These are phyloP conservation scores for Anolis apletophallus DNA, from an alignment of 2,797 vertebrate species.

Conservation along the genomic window DNA sequence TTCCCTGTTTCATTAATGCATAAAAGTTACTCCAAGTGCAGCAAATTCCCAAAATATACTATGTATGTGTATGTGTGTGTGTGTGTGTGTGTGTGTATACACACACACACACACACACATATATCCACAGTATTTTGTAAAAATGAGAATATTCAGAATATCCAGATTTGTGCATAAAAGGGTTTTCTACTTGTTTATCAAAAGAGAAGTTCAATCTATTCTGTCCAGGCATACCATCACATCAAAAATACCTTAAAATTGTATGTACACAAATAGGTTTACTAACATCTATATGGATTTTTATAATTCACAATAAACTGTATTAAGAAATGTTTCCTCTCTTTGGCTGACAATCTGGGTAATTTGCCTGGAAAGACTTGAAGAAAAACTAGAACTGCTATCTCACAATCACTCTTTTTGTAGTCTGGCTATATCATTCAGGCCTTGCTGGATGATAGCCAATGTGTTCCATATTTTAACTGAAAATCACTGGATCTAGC, in stretches of 20 bases:
- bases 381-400: not conserved
- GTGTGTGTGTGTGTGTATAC: too few species aligned
- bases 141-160: not conserved
- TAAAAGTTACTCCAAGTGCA: not conserved
- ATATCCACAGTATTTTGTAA: not conserved
- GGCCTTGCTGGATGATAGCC: not conserved
- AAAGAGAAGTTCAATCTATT: not conserved
- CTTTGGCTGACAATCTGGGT: not conserved
- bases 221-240: not conserved
- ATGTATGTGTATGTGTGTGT: too few species aligned
- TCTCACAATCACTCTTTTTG: not conserved
- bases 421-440: not conserved
- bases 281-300: not conserved
- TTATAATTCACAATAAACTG: not conserved
- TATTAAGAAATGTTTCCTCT: not conserved
- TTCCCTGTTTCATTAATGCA: not conserved
- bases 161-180: not conserved
- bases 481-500: not conserved
- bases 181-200: not conserved
- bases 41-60: not conserved
- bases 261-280: too few species aligned
- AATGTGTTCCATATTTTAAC: not conserved
- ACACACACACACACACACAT: too few species aligned
- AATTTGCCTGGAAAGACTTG: not conserved
- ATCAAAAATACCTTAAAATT: not conserved